A percentile compares a stretch with the other conserved stretches of the same genome.
Conservation (phyloP, 2,888 invertebrate genomes). For the Eupithecia subumbrata region DNA sequence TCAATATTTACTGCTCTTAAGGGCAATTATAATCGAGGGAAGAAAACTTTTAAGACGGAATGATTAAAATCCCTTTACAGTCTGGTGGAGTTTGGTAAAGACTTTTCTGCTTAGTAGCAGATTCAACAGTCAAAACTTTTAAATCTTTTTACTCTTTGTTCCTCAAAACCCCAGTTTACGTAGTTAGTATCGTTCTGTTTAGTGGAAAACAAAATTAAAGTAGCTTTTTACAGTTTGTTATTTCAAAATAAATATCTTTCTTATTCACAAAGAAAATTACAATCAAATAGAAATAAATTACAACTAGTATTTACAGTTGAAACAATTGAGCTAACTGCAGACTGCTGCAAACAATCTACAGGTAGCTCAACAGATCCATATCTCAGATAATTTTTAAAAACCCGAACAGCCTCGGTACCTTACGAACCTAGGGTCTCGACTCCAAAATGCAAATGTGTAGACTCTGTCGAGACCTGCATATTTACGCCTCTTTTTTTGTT, state of each 20-base stretch:
- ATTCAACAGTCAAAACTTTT: conserved; percentile 1
- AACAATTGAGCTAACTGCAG: too few species aligned
- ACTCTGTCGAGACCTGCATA: too few species aligned
- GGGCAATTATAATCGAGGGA: conserved; percentile 18
- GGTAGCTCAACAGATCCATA: too few species aligned
- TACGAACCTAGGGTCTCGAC: too few species aligned
- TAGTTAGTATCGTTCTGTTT: not conserved
- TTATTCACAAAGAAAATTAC: too few species aligned
- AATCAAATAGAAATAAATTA: too few species aligned
- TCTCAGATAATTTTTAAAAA: too few species aligned
- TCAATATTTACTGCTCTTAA: conserved; percentile 29
- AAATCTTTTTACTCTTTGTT: not conserved
- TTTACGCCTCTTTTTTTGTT: not conserved
- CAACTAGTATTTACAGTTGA: too few species aligned
- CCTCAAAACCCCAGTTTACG: not conserved
- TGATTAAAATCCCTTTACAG: conserved; percentile 23
- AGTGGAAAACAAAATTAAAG: not conserved
- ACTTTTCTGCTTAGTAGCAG: conserved; percentile 17
- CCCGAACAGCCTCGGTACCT: too few species aligned
- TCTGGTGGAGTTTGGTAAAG: conserved; percentile 17
- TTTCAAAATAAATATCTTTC: too few species aligned
- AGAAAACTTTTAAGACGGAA: conserved; percentile 16
- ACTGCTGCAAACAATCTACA: too few species aligned
- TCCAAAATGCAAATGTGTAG: too few species aligned
- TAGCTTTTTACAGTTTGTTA: not conserved